These are phyloP conservation scores for Lobophora halterata DNA, from an alignment of 2,888 invertebrate genomes.

Conservation along the genomic window DNA sequence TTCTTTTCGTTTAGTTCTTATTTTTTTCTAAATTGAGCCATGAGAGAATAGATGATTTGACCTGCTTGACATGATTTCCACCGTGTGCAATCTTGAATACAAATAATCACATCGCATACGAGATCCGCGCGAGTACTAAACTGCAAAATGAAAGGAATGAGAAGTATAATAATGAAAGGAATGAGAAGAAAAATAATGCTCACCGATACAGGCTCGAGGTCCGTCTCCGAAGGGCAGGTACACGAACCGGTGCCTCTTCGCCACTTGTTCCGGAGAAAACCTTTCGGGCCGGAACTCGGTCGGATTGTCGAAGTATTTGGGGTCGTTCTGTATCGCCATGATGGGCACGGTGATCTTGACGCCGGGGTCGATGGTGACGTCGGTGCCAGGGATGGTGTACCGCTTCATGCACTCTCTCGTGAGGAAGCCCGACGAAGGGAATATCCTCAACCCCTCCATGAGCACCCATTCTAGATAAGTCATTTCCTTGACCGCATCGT, in stretches of 20 bases:
- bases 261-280: constrained; percentile 44
- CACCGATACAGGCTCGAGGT: constrained; percentile 61
- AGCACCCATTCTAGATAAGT: constrained; percentile 55
- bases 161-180: no score
- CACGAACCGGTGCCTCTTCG: constrained; percentile 41
- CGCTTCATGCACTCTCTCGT: constrained; percentile 37
- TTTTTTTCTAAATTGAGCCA: no score
- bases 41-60: no score
- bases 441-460: constrained; percentile 55
- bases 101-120: no score
- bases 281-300: constrained; percentile 52
- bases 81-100: no score
- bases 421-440: constrained; percentile 48
- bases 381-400: constrained; percentile 44
- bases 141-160: no score
- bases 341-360: constrained; percentile 25
- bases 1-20: no score
- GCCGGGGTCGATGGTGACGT: constrained; percentile 44
- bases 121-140: no score
- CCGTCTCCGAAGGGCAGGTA: constrained; percentile 63
- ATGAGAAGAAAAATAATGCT: constrained; percentile 33
- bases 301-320: constrained; percentile 50
- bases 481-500: constrained; percentile 60
- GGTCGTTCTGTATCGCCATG: constrained; percentile 52
- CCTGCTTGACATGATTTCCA: no score